Base-by-base conservation (phyloP, 2,797 vertebrate genomes). In the Psittacula derbiana region DNA sequence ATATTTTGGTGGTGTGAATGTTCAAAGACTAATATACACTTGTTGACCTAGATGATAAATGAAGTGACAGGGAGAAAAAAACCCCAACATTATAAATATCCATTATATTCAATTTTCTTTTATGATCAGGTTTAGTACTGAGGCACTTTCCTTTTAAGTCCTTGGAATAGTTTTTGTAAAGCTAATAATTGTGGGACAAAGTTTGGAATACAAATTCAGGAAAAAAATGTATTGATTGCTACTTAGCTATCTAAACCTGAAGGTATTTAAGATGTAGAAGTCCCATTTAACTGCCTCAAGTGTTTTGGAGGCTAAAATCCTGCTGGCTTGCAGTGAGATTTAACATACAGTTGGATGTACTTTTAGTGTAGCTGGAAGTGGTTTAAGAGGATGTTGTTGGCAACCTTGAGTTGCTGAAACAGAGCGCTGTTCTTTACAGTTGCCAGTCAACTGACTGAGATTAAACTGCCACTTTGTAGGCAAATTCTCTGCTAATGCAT, bases 91-190 rank as follows among this genome's bases (percentile, higher is more conserved):
- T 91, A 44, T 30, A 71, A 52, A 46, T 33, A n/a, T 72, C 58
- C 30, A 64, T 80, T 95, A 44, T 12, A 14, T 61, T 92, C 36
- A 40, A 0, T 90, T 94, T 76, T 73, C 18, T 71, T 89, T 82
- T 76, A 55, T 40, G 52, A 15, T 46, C 14, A 33, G 21, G 38
- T 80, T 79, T 80, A 71, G 12, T 74, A 57, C 31, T 74, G 62
- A 80, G n/a, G 14, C 11, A 89, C 1, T 80, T 92, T 94, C 30
- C 67, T 86, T 83, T 38, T 67, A n/a, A 78, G 57, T 12, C 15
- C 69, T 90, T 36, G 41, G 93, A 91, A 90, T 85, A 31, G 71
- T 61, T 92, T 80, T 71, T 90, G 40, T 88, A 74, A 83, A 86
- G 65, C 25, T 82, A 76, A 23, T 70, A 76, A 66, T 36, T 49